These are phyloP conservation scores for Wasmannia auropunctata DNA, from an alignment of 1,140 invertebrate genomes.

Conservation along the genomic window DNA sequence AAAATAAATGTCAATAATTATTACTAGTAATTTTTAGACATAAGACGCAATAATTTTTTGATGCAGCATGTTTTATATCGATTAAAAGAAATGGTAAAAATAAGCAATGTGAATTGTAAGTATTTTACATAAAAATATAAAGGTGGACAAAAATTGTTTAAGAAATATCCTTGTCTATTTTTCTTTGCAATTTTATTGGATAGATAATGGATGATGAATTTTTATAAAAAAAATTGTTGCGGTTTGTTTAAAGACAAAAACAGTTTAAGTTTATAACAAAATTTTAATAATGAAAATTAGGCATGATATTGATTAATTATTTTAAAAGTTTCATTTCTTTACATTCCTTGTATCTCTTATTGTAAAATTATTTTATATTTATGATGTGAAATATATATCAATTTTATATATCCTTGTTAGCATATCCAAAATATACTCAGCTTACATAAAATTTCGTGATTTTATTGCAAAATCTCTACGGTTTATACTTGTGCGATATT, in stretches of 20 bases:
- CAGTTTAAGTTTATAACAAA: slow-evolving; percentile 2
- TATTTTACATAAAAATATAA: slow-evolving; percentile 38
- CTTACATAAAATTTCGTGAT: slow-evolving; percentile 39
- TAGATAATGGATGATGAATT: slow-evolving; percentile 18
- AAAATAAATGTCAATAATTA: background rate
- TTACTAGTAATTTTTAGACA: slow-evolving; percentile 10
- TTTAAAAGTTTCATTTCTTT: background rate
- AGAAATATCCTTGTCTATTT: slow-evolving; percentile 4
- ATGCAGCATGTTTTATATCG: background rate
- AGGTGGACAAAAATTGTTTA: background rate
- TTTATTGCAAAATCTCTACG: slow-evolving; percentile 20
- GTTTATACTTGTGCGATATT: slow-evolving; percentile 10
- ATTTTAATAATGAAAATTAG: background rate
- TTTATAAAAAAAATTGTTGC: slow-evolving; percentile 6
- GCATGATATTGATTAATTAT: slow-evolving; percentile 1
- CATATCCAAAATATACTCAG: slow-evolving; percentile 41
- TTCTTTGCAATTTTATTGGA: background rate
- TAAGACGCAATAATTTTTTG: slow-evolving; percentile 31
- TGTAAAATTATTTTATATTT: slow-evolving; percentile 22
- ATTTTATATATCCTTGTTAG: slow-evolving; percentile 7
- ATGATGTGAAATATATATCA: slow-evolving; percentile 11
- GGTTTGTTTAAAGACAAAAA: background rate
- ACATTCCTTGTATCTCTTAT: background rate
- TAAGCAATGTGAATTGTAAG: slow-evolving; percentile 8
- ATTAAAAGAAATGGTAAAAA: background rate